Evolutionary conservation across 1,140 invertebrate species (phyloP), one percentile per base, ranked within the genome.

Genomic region (Pantala flavescens): DNA sequence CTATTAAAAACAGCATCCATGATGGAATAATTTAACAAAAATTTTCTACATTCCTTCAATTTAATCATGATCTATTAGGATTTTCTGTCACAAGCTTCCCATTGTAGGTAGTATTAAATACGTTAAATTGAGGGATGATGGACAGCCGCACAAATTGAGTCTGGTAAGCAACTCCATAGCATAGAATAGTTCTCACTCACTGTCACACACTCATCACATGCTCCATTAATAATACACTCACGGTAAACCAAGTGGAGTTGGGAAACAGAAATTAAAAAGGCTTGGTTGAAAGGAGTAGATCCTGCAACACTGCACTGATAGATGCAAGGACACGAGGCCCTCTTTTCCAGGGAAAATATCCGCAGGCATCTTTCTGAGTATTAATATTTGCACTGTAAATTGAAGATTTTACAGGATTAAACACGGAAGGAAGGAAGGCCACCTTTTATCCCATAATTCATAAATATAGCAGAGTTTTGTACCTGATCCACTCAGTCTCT

Each of bases 11-110:
- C 49, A 63, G 49, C 49, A 63, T 63, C 49, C 49, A 63, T 63
- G 49, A 63, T 63, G 49, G 49, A 63, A 63, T 63, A 63, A 63
- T 63, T 63, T 63, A 63, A 63, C 49, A 63, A 63, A 63, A 63
- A 63, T 63, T 63, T 63, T 19, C 49, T 63, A 63, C 49, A 63
- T 63, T 63, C 49, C 49, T 63, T 63, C 49, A 63, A 63, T 63
- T 63, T 63, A 63, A 63, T 63, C 49, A 63, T 63, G 49, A 63
- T 63, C 49, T 63, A 63, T 7, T 21, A 63, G 49, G n/a, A 63
- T 16, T 63, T 63, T 63, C n/a, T 63, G 49, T 19, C 49, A 63
- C 14, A 63, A 21, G 14, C 49, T 21, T 63, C 49, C 49, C 14
- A 63, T 19, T 63, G 2, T 63, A 63, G n/a, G 14, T 63, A 21